A percentile compares a stretch with the other conserved stretches of the same genome.
These are phyloP conservation scores for Zaprionus lineosus DNA, from an alignment of 2,888 invertebrate genomes.

Conservation along the genomic window DNA sequence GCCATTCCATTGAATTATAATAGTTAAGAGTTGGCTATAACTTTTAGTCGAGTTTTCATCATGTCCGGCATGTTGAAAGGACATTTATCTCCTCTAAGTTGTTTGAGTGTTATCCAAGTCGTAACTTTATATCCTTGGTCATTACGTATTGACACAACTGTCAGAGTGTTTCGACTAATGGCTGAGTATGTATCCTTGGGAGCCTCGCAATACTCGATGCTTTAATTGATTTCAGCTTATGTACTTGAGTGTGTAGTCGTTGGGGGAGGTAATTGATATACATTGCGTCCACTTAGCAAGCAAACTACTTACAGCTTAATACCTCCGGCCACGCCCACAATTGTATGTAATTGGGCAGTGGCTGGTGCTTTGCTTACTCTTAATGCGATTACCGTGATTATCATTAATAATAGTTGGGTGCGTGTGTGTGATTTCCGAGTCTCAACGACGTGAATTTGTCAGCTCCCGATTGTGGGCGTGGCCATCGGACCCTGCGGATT, in stretches of 20 bases:
- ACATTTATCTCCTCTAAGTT: no score
- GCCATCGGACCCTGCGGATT: not conserved
- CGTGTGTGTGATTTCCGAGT: constrained; percentile 32
- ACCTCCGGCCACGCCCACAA: constrained; percentile 8
- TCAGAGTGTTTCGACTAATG: no score
- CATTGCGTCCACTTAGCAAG: constrained; percentile 43
- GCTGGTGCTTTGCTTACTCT: constrained; percentile 13
- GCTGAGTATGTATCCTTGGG: no score
- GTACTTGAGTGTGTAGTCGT: constrained; percentile 9
- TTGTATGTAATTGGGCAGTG: constrained; percentile 39
- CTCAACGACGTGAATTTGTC: constrained; percentile 45
- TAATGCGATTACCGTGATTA: constrained; percentile 58
- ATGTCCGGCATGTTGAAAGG: no score
- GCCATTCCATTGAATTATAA: no score
- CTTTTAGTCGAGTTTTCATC: no score
- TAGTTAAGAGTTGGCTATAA: no score
- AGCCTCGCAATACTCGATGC: no score
- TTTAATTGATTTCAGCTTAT: constrained; percentile 39
- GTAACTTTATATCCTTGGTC: no score
- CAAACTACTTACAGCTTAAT: constrained; percentile 19
- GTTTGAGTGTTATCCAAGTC: no score
- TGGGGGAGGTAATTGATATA: constrained; percentile 41
- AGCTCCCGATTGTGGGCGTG: constrained; percentile 12
- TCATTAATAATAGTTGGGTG: constrained; percentile 35
- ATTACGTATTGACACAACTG: no score